Evolutionary conservation across 2,797 vertebrate genomes (phyloP), one percentile per base, ranked within the genome.

Genomic region (Periparus ater): DNA sequence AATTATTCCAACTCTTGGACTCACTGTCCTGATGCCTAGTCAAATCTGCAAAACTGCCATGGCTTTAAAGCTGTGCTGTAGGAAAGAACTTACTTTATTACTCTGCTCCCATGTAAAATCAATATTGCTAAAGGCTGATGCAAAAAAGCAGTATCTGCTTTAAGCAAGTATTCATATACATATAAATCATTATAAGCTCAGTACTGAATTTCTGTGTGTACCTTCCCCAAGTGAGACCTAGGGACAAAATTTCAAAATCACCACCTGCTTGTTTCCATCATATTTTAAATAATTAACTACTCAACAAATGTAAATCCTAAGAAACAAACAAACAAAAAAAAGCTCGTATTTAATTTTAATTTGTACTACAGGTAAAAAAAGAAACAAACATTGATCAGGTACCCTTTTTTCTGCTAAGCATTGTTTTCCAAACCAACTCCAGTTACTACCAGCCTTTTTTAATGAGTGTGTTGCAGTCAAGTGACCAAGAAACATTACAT

Each of bases 281-380:
- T 62, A 88, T 77, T 92, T 92, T 88, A 86, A 93, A 65, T 94
- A 77, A 88, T 65, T 88, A 92, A 67, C 42, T 70, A 51, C 36
- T 72, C 66, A 78, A 68, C 27, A 88, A 88, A 58, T 22, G 6
- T 32, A 76, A 87, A 25, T 16, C 16, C 0, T 7, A 29, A 7
- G 17, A 34, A 11, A 17, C 42, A 25, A 17, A 23, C 50, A 48
- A 68, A 22, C 15, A 29, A 18, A 19, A 10, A 13, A 48, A 17
- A 10, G 3, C 29, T 63, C 38, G 48, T 32, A 38, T 45, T 77
- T 71, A 7, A 38, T 47, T 91, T 65, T 57, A 57, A 34, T 60
- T 72, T 61, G 42, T 58, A 38, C 6, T 68, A 32, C 15, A 57
- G 6, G 40, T n/a, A 47, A 68, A 50, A 36, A 63, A 63, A 57